Percentiles rank a stretch among this genome's conserved stretches.
Conservation (phyloP, 1,140 invertebrate genomes). For the Bombus picipes region DNA sequence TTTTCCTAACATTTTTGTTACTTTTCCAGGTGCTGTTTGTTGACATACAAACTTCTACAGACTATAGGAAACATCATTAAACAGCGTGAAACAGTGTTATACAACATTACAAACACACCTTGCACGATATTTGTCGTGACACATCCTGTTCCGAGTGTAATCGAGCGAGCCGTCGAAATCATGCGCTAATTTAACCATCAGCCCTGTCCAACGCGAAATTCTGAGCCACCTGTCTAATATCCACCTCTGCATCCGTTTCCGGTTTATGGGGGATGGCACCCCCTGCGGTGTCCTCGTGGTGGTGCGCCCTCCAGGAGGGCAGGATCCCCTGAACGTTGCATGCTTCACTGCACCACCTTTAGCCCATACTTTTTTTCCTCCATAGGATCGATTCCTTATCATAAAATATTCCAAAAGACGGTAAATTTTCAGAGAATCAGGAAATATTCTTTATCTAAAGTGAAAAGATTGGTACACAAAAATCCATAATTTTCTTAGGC, state of each 20-base stretch:
- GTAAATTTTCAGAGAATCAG: neutral
- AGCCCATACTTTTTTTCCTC: conserved; percentile 12
- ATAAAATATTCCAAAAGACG: neutral
- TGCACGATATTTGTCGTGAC: conserved; percentile 12
- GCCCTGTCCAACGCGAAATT: conserved; percentile 17
- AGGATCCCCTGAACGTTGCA: conserved; percentile 54
- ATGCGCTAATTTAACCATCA: conserved; percentile 49
- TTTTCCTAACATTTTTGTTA: neutral
- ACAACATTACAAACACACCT: neutral
- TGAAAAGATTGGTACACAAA: neutral
- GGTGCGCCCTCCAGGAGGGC: conserved; percentile 36
- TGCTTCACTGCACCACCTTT: conserved; percentile 49
- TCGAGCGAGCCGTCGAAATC: conserved; percentile 6
- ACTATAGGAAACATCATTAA: too few relatives aligned
- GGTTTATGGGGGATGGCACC: conserved; percentile 56
- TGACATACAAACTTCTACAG: neutral
- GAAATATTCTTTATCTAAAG: too few relatives aligned
- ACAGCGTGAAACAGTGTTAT: neutral
- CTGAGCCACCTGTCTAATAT: conserved; percentile 65
- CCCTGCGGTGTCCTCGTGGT: conserved; percentile 58
- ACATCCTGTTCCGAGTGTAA: conserved; percentile 25
- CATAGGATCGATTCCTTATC: conserved; percentile 50
- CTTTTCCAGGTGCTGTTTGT: neutral
- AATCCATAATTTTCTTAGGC: neutral
- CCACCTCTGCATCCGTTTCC: conserved; percentile 59